Conservation (phyloP, 2,113 vertebrate genomes). For the Uria lomvia region DNA sequence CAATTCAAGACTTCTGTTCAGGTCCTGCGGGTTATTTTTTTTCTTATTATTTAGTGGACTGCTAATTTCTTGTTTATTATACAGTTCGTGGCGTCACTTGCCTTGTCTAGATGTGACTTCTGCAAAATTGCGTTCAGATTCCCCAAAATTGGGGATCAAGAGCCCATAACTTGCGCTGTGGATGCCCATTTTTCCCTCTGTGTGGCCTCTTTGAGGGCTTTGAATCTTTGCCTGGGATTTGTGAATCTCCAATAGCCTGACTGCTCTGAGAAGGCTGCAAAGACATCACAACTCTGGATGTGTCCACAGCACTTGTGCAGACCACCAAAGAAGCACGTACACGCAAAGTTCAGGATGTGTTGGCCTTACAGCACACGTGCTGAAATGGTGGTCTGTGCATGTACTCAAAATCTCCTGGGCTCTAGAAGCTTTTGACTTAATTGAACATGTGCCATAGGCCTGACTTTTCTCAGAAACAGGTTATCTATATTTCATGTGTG, state of each 20-base stretch:
- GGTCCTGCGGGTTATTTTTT: background rate
- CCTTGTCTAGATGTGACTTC: background rate
- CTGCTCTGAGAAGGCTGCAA: background rate
- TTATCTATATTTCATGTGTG: conserved; percentile 26
- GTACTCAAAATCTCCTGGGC: background rate
- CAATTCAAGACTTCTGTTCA: background rate
- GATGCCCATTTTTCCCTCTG: background rate
- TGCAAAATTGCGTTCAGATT: background rate
- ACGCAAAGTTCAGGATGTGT: rapidly evolving
- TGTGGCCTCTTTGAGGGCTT: background rate
- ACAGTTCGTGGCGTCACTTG: background rate
- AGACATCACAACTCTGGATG: background rate
- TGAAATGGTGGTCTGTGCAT: background rate
- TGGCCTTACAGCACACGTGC: background rate
- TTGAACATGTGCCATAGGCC: background rate
- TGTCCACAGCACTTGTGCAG: background rate
- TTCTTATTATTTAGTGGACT: background rate
- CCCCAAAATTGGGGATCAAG: rapidly evolving
- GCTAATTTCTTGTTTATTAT: background rate
- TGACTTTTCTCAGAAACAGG: conserved; percentile 49
- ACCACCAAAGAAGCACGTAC: background rate
- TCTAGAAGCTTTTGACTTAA: background rate
- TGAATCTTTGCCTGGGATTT: background rate
- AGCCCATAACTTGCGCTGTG: rapidly evolving
- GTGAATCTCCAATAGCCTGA: background rate